Conservation (phyloP, 2,113 vertebrate species). For the Lucifuga dentata region DNA sequence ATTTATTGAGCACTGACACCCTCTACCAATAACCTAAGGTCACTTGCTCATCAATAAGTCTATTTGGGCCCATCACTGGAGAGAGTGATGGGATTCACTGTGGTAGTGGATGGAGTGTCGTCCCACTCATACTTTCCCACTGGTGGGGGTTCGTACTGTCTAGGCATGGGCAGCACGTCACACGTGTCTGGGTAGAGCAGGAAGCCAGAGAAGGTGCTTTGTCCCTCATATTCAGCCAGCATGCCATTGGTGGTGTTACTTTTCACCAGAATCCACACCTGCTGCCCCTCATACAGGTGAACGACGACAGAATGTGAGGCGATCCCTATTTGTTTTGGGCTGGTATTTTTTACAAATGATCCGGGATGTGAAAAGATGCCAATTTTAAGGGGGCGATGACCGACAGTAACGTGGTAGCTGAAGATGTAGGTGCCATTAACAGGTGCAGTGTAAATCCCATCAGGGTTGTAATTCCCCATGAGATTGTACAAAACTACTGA, state of each 20-base stretch:
- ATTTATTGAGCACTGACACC: neutral
- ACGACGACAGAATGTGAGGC: slow-evolving; percentile 74
- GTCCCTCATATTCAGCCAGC: slow-evolving; percentile 53
- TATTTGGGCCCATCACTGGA: neutral
- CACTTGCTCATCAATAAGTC: neutral
- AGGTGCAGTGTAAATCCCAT: slow-evolving; percentile 73
- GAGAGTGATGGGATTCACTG: neutral
- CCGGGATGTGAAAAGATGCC: slow-evolving; percentile 74
- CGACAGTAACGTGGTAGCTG: slow-evolving; percentile 67
- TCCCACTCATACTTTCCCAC: neutral
- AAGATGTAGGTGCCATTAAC: slow-evolving; percentile 78
- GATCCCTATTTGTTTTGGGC: slow-evolving; percentile 36
- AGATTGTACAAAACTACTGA: slow-evolving; percentile 53
- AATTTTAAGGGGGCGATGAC: slow-evolving; percentile 57
- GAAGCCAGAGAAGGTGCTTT: slow-evolving; percentile 79
- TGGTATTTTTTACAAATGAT: slow-evolving; percentile 67
- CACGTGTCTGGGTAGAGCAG: slow-evolving; percentile 78
- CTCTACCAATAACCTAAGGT: neutral
- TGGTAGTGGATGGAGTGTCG: neutral
- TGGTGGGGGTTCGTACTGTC: too few species aligned
- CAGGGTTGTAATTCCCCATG: slow-evolving; percentile 63
- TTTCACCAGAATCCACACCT: slow-evolving; percentile 79
- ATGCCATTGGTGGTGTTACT: slow-evolving; percentile 67
- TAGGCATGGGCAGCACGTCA: too few species aligned
- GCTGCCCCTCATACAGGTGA: slow-evolving; percentile 65